A percentile compares a stretch with the other conserved stretches of the same genome.
Evolutionary conservation across 2,113 vertebrate species (phyloP).

Genomic region (Sapajus apella): DNA sequence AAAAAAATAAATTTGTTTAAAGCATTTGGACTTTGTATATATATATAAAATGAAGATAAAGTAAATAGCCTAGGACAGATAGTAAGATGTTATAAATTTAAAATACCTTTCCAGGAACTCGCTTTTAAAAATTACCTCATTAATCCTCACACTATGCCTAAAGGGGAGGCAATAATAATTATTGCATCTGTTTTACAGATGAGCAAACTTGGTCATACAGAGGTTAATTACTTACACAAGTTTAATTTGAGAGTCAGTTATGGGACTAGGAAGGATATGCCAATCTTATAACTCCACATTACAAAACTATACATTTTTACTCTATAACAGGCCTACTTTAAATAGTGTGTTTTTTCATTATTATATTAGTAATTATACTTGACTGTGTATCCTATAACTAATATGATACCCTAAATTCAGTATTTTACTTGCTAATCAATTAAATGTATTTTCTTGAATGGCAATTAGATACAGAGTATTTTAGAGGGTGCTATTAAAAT

Average conservation of each 20-base stretch:
- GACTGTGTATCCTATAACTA: background rate
- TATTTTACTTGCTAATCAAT: background rate
- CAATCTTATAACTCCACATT: background rate
- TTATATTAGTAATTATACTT: background rate
- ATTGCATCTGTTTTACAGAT: slow-evolving; percentile 50
- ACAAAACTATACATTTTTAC: background rate
- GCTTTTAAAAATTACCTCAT: slow-evolving; percentile 39
- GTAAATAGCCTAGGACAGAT: background rate
- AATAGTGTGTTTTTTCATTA: background rate
- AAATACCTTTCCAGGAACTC: background rate
- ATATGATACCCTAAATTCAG: background rate
- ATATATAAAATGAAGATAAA: background rate
- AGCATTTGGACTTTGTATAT: background rate
- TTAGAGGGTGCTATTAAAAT: background rate
- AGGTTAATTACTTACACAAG: slow-evolving; percentile 66
- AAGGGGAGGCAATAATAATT: slow-evolving; percentile 7
- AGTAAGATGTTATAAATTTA: background rate
- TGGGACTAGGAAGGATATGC: background rate
- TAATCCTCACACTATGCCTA: slow-evolving; percentile 29
- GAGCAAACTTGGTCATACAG: slow-evolving; percentile 44
- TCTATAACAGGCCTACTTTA: background rate
- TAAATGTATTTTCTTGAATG: background rate
- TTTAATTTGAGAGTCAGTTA: slow-evolving; percentile 37
- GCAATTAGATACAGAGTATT: background rate
- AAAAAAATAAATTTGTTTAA: background rate